Conservation (phyloP, 2,888 invertebrate genomes). For the Nezara viridula region DNA sequence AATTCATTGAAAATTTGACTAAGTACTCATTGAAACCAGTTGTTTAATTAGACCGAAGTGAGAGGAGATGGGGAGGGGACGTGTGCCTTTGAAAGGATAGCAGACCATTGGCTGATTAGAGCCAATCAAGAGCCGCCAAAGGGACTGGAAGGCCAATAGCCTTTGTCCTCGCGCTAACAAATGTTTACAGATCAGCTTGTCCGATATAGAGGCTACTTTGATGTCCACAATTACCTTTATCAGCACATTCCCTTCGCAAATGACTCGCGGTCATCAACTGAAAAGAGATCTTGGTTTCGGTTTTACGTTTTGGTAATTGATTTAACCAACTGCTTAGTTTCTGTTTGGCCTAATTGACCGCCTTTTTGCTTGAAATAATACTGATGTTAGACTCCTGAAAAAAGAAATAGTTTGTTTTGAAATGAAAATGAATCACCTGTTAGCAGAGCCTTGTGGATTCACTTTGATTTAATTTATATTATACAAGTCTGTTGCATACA, state of each 20-base stretch:
- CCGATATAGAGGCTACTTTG: constrained; percentile 43
- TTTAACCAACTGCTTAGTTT: not conserved
- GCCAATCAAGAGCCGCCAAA: constrained; percentile 34
- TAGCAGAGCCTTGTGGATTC: too few species aligned
- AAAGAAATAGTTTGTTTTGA: not conserved
- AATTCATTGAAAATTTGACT: too few species aligned
- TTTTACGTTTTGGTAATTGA: not conserved
- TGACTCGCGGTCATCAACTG: not conserved
- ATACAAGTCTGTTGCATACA: too few species aligned
- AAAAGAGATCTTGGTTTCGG: constrained; percentile 18
- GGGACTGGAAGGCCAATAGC: not conserved
- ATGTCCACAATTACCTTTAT: constrained; percentile 41
- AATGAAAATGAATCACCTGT: too few species aligned
- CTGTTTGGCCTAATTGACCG: not conserved
- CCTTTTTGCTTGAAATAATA: not conserved
- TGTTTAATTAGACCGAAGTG: not conserved
- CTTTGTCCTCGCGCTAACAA: constrained; percentile 29
- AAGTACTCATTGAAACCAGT: too few species aligned
- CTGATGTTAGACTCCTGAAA: not conserved
- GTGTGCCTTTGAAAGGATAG: not conserved
- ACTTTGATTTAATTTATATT: too few species aligned
- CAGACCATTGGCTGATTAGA: constrained; percentile 32
- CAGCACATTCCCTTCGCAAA: not conserved
- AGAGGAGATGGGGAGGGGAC: too few species aligned
- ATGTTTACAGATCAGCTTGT: constrained; percentile 36